A percentile compares a stretch with the other conserved stretches of the same genome.
These are phyloP conservation scores for Cephalopachus bancanus DNA, from an alignment of 2,797 vertebrate species.

Conservation along the genomic window DNA sequence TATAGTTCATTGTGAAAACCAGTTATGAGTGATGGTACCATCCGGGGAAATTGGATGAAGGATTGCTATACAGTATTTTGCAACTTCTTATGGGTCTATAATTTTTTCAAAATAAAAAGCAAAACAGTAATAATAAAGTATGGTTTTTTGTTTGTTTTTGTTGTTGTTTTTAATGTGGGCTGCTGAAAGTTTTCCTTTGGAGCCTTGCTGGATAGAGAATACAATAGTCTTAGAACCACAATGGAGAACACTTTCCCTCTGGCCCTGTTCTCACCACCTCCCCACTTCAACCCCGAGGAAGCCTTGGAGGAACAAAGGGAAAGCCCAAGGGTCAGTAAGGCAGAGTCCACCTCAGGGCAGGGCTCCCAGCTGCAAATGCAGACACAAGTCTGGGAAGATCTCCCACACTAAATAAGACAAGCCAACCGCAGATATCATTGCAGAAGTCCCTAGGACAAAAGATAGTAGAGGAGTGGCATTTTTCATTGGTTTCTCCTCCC, in stretches of 20 bases:
- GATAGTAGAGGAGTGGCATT: background rate
- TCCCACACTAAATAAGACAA: background rate
- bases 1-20: background rate
- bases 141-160: background rate
- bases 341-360: background rate
- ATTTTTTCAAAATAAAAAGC: background rate
- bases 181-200: background rate
- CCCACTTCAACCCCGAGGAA: background rate
- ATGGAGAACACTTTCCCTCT: background rate
- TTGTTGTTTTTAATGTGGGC: too few species aligned
- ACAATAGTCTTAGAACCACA: background rate
- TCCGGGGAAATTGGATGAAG: background rate
- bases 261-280: background rate
- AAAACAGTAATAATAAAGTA: background rate
- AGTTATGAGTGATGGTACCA: background rate
- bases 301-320: background rate
- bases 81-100: background rate
- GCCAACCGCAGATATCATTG: too few species aligned
- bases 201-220: background rate
- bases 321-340: background rate
- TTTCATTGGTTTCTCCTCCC: background rate
- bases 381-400: background rate
- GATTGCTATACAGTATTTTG: background rate
- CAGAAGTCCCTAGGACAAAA: rapidly evolving
- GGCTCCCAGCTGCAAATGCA: background rate